Conservation (phyloP, 2,113 vertebrate genomes). For the Gymnarchus niloticus region DNA sequence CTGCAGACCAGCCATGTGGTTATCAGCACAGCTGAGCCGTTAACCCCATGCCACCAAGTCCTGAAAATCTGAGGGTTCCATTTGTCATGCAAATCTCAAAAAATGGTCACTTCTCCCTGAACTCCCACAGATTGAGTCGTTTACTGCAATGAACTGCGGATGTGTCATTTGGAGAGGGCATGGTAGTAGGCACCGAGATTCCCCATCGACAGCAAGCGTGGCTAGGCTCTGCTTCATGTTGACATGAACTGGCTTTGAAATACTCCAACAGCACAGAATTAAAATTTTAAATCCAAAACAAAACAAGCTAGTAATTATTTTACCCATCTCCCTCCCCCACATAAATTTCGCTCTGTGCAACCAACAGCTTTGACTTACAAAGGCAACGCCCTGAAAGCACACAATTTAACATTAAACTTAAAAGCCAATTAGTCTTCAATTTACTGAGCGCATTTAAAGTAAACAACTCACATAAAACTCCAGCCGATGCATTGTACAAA, state of each 20-base stretch:
- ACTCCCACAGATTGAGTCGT: neutral
- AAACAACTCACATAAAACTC: neutral
- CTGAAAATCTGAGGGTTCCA: neutral
- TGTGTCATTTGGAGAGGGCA: neutral
- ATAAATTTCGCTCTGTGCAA: neutral
- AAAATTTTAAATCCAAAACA: neutral
- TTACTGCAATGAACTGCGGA: neutral
- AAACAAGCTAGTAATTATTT: neutral
- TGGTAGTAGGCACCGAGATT: too few relatives aligned
- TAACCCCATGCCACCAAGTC: neutral
- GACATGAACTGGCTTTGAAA: neutral
- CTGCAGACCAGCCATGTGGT: too few relatives aligned
- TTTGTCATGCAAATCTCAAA: neutral
- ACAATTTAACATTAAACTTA: neutral
- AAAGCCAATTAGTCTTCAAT: neutral
- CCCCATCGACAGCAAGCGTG: neutral
- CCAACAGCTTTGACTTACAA: neutral
- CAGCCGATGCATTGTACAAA: neutral
- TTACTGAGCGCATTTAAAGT: neutral
- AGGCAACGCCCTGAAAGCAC: neutral
- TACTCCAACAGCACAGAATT: neutral
- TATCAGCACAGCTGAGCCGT: neutral
- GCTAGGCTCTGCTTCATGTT: neutral
- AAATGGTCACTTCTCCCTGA: neutral
- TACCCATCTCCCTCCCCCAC: neutral